Evolutionary conservation across 2,797 vertebrate species (phyloP).

Genomic region (Sphenopsis melanotis): DNA sequence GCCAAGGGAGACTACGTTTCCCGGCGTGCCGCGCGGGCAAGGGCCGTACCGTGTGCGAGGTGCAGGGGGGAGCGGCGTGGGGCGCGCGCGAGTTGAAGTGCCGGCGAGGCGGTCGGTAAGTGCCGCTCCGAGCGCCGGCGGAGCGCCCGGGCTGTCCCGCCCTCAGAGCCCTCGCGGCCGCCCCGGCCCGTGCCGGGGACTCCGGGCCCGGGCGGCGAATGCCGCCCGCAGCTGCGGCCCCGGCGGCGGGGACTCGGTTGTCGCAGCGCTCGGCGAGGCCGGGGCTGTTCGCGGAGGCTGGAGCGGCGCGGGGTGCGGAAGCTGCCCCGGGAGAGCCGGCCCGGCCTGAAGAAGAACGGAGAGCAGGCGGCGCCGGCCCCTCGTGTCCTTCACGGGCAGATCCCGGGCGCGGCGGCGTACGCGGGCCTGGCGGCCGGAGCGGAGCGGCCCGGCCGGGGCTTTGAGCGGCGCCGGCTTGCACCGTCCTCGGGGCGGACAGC

Average conservation of each 20-base stretch:
- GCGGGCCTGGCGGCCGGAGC: not conserved
- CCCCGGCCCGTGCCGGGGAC: not conserved
- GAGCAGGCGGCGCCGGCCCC: not conserved
- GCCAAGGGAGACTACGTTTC: constrained; percentile 54
- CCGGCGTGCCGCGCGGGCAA: constrained; percentile 54
- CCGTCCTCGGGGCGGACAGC: not conserved
- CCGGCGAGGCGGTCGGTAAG: constrained; percentile 27
- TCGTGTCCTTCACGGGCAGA: not conserved
- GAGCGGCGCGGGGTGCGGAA: not conserved
- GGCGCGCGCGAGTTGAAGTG: not conserved
- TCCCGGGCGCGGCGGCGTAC: not conserved
- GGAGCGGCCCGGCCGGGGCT: not conserved
- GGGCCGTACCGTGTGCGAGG: not conserved
- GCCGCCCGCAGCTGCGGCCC: not conserved
- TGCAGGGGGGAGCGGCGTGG: not conserved
- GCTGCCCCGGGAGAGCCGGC: not conserved
- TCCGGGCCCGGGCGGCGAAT: not conserved
- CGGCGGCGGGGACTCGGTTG: not conserved
- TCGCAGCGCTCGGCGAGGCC: not conserved
- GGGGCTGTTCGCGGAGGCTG: not conserved
- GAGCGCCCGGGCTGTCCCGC: rapidly evolving
- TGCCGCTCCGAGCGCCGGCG: not conserved
- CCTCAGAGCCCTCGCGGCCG: rapidly evolving
- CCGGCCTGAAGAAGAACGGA: not conserved
- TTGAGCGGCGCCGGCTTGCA: not conserved